Conservation (phyloP, 2,888 invertebrate species). For the Amaurobius ferox region DNA sequence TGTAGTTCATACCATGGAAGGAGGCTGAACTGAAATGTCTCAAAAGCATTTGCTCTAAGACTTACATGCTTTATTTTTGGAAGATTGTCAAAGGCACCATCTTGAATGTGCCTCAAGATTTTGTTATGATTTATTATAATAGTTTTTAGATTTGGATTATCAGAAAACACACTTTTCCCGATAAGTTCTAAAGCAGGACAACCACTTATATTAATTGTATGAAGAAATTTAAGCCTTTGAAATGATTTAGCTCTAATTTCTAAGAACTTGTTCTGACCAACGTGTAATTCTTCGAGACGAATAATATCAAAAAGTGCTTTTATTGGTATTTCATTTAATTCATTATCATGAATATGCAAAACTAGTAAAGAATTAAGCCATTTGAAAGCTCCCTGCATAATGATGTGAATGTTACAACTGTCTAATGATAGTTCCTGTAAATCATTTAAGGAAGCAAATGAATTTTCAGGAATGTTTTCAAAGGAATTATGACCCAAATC, state of each 20-base stretch:
- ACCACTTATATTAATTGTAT: conserved; percentile 48
- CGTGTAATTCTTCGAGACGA: conserved; percentile 84
- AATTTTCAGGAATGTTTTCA: conserved; percentile 80
- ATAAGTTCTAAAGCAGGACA: conserved; percentile 50
- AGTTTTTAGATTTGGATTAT: conserved; percentile 66
- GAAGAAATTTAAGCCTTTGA: conserved; percentile 53
- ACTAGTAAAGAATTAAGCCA: conserved; percentile 86
- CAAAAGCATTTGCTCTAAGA: conserved; percentile 71
- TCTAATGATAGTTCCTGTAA: conserved; percentile 85
- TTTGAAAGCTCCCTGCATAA: conserved; percentile 81
- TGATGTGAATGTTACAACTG: conserved; percentile 74
- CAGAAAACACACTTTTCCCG: conserved; percentile 63
- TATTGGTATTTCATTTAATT: conserved; percentile 65
- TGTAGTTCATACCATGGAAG: conserved; percentile 83
- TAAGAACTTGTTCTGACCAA: conserved; percentile 77
- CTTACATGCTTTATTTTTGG: conserved; percentile 64
- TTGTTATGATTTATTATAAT: conserved; percentile 71
- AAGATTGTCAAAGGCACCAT: conserved; percentile 69
- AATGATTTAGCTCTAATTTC: conserved; percentile 52
- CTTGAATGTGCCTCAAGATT: conserved; percentile 60
- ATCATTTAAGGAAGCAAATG: conserved; percentile 79
- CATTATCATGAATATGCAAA: conserved; percentile 79
- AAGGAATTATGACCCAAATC: conserved; percentile 89
- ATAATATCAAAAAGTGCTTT: conserved; percentile 78
- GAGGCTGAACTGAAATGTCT: conserved; percentile 56